Base-by-base conservation (phyloP, 1,140 invertebrate species). In the Neodiprion lecontei region DNA sequence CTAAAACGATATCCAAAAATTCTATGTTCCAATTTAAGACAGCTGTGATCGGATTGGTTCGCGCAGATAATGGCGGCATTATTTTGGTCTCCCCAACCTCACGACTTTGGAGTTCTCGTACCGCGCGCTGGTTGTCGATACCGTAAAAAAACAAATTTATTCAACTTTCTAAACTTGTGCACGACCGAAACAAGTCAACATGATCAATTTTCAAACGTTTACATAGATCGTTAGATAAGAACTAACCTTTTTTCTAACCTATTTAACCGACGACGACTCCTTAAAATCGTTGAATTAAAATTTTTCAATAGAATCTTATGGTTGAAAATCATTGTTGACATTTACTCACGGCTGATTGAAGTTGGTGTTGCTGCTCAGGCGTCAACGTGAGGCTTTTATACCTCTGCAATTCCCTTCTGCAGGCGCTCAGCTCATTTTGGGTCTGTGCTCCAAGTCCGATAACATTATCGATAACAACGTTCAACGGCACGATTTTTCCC, bases 371-470 rank as follows among this genome's bases (percentile, higher is more conserved):
- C 72, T 85, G 85, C 48, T 84, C 78, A 1, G 77, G 48, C 5
- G 80, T 84, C 8, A 87, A 77, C 48, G 77, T 72, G 8, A 86
- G 75, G 11, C 71, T 71, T 74, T 81, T 84, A 69, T 85, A 87
- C 40, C 77, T 80, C 23, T 78, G 69, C 4, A 87, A 69, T 65
- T 86, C 82, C 7, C 40, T 74, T 67, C 77, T 74, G 9, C 74
- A 69, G 0, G 61, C 12, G 7, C 67, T 77, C n/a, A 86, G 74
- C 73, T 87, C 79, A 47, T 78, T 77, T 72, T 84, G 81, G 1
- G 79, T 74, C 69, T 75, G 69, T 0, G 80, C 73, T 14, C 79
- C 81, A 8, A 85, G 69, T 47, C 72, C 70, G 40, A 85, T 81
- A 17, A 85, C 76, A 17, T 80, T 79, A 47, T 85, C 81, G 49